Percentiles rank a stretch among this genome's conserved stretches.
These are phyloP conservation scores for Pachliopta kotzebuea DNA, from an alignment of 2,888 invertebrate genomes.

Conservation along the genomic window DNA sequence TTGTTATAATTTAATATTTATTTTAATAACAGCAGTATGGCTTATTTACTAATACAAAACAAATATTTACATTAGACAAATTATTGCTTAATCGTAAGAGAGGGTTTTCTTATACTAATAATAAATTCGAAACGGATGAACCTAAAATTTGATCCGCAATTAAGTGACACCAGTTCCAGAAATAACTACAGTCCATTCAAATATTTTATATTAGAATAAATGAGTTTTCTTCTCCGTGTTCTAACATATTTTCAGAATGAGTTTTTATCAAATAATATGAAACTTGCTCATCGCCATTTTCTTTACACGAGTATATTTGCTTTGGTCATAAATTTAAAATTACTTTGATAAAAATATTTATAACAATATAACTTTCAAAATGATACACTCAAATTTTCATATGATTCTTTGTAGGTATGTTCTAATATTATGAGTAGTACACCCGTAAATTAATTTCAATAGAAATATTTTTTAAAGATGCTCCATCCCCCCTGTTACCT, in stretches of 20 bases:
- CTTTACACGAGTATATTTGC: not conserved
- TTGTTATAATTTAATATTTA: not conserved
- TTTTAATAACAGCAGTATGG: not conserved
- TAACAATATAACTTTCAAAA: not conserved
- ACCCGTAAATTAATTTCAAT: not conserved
- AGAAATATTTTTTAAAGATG: no score
- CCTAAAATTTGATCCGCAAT: not conserved
- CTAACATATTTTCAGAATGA: not conserved
- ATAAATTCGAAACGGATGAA: not conserved
- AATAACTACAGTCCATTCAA: not conserved
- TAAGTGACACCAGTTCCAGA: not conserved
- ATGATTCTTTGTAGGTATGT: not conserved
- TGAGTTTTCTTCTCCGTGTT: not conserved
- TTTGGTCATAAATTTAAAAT: not conserved
- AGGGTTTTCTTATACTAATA: no score
- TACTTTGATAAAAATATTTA: not conserved
- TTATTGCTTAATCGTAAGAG: no score
- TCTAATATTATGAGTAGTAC: no score
- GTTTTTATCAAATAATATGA: constrained; percentile 1
- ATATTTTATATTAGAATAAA: not conserved
- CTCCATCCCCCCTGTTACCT: no score
- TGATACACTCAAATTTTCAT: no score
- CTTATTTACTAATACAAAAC: no score
- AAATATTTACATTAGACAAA: not conserved
- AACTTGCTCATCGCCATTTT: not conserved